A percentile compares a stretch with the other conserved stretches of the same genome.
These are phyloP conservation scores for Drosophila erecta DNA, from an alignment of 1,140 invertebrate species.

Conservation along the genomic window DNA sequence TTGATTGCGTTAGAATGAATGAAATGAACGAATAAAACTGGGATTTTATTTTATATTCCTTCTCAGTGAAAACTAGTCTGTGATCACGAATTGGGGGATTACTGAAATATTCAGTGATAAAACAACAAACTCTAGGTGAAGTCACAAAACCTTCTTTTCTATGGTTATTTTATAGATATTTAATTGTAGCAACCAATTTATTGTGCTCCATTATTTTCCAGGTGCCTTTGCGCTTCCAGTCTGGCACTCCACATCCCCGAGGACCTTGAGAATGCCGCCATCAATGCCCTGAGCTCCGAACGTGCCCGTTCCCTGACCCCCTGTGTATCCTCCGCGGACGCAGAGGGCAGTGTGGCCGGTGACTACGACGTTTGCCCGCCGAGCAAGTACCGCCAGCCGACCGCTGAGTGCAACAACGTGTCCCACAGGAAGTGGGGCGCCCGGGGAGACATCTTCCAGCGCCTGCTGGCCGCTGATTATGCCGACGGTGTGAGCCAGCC, in stretches of 20 bases:
- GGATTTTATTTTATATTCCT: not conserved
- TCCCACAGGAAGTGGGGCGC: constrained; percentile 95
- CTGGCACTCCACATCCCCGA: constrained; percentile 72
- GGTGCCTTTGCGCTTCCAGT: constrained; percentile 64
- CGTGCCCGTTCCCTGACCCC: constrained; percentile 65
- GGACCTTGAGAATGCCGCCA: constrained; percentile 72
- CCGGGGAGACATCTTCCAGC: constrained; percentile 92
- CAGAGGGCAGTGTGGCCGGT: constrained; percentile 41
- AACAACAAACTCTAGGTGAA: not conserved
- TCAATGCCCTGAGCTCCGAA: constrained; percentile 68
- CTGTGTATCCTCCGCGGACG: constrained; percentile 36
- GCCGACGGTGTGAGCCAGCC: constrained; percentile 91
- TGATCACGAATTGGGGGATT: no score
- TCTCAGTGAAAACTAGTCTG: constrained; percentile 1
- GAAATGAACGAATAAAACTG: not conserved
- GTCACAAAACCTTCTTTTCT: not conserved
- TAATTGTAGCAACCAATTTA: not conserved
- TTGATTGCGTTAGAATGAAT: not conserved
- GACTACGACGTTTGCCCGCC: constrained; percentile 87
- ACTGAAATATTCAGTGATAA: no score
- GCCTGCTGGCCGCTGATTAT: constrained; percentile 92
- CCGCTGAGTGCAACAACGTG: constrained; percentile 98
- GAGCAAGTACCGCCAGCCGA: constrained; percentile 92
- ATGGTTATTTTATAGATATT: not conserved
- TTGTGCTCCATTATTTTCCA: constrained; percentile 3